These are phyloP conservation scores for Hydropsyche tenuis DNA, from an alignment of 1,140 invertebrate genomes.

Conservation along the genomic window DNA sequence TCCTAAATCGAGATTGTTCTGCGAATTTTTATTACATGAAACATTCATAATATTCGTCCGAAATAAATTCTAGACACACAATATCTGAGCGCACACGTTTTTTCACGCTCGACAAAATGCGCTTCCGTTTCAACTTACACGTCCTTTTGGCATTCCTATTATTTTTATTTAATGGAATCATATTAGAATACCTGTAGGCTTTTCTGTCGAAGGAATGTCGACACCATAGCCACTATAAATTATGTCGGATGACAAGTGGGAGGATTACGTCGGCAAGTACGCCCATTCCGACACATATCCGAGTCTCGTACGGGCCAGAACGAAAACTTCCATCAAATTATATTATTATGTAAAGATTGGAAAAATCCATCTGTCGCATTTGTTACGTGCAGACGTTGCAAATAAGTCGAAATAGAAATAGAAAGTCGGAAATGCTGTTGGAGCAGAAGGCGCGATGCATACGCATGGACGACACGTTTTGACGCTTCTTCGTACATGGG, in stretches of 20 bases:
- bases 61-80: too few relatives aligned
- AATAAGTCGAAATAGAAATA: slow-evolving; percentile 8
- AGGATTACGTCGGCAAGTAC: slow-evolving; percentile 13
- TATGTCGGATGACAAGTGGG: background rate
- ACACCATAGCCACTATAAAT: slow-evolving; percentile 2
- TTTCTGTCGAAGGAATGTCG: slow-evolving; percentile 3
- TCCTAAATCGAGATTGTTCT: too few relatives aligned
- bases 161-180: background rate
- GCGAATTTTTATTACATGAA: too few relatives aligned
- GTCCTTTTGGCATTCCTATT: background rate
- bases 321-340: background rate
- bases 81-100: background rate
- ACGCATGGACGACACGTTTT: background rate
- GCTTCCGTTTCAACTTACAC: background rate
- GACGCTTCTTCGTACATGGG: too few relatives aligned
- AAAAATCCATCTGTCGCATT: background rate
- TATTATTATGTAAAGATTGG: background rate
- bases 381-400: background rate
- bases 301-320: background rate
- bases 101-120: background rate
- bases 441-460: background rate
- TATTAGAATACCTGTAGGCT: background rate
- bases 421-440: background rate
- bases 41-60: too few relatives aligned
- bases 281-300: background rate